These are phyloP conservation scores for Ennomos quercinarius DNA, from an alignment of 2,888 invertebrate species.

Conservation along the genomic window DNA sequence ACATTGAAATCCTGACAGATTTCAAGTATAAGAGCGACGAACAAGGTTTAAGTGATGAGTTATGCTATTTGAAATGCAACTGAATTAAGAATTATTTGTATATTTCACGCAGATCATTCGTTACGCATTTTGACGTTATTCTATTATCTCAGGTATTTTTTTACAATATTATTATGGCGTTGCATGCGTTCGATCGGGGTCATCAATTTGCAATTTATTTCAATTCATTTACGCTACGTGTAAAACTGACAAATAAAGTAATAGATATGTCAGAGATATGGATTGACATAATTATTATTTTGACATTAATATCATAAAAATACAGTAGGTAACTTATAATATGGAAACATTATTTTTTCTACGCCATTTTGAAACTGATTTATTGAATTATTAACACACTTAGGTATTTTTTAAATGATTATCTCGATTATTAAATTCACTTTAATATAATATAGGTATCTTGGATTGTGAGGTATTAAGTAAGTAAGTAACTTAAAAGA, in stretches of 20 bases:
- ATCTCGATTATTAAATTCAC: too few relatives aligned
- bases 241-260: conserved; percentile 14
- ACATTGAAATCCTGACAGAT: conserved; percentile 2
- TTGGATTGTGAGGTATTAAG: too few relatives aligned
- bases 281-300: neutral
- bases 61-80: too few relatives aligned
- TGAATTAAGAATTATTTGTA: conserved; percentile 12
- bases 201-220: conserved; percentile 15
- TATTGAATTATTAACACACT: too few relatives aligned
- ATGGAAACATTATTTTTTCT: conserved; percentile 7
- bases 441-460: too few relatives aligned
- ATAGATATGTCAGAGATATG: neutral
- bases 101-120: conserved; percentile 60
- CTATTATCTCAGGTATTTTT: conserved; percentile 25
- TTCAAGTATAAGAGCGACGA: neutral
- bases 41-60: too few relatives aligned
- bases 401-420: too few relatives aligned
- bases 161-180: neutral
- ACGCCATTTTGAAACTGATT: neutral
- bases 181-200: conserved; percentile 16
- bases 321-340: neutral
- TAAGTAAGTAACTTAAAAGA: too few relatives aligned
- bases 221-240: conserved; percentile 11
- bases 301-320: conserved; percentile 3
- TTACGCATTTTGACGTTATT: conserved; percentile 43